phyloP scores from a whole-genome alignment of 2,888 invertebrate species.

The Uloborus plumipes region DNA sequence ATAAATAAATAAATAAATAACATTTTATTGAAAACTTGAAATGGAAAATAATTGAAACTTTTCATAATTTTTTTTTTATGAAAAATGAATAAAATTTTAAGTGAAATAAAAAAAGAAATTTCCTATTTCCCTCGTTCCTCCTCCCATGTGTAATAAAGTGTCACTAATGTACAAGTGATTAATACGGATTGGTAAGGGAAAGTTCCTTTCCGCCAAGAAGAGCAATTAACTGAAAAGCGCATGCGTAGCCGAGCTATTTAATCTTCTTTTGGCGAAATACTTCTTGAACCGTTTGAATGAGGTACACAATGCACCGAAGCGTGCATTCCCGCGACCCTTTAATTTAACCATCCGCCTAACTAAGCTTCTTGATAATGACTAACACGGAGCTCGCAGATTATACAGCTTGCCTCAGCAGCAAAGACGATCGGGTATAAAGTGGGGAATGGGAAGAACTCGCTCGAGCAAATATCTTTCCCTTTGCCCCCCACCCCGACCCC shows the following conservation, averaged over 20 bases:
- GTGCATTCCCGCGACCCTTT: constrained; percentile 44
- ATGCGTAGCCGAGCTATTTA: constrained; percentile 44
- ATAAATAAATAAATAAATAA: too few species aligned
- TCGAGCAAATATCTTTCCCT: constrained; percentile 47
- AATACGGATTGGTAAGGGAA: too few species aligned
- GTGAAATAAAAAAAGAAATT: too few species aligned
- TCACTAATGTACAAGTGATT: too few species aligned
- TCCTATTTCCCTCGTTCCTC: too few species aligned
- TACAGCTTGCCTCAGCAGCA: constrained; percentile 31
- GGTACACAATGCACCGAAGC: constrained; percentile 51
- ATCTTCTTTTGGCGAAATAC: constrained; percentile 48
- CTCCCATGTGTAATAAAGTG: too few species aligned
- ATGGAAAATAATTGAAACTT: too few species aligned
- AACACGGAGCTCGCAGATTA: constrained; percentile 36
- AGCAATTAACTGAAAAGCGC: constrained; percentile 34
- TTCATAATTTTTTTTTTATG: too few species aligned
- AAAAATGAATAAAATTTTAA: too few species aligned
- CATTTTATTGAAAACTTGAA: too few species aligned
- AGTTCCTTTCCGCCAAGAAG: too few species aligned
- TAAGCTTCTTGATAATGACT: constrained; percentile 55
- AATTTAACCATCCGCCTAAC: constrained; percentile 59
- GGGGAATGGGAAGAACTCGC: constrained; percentile 13
- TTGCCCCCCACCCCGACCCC: not conserved
- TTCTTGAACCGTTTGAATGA: constrained; percentile 33
- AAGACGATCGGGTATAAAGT: constrained; percentile 29